Base-by-base conservation (phyloP, 2,113 vertebrate species). In the Ageneiosus marmoratus region DNA sequence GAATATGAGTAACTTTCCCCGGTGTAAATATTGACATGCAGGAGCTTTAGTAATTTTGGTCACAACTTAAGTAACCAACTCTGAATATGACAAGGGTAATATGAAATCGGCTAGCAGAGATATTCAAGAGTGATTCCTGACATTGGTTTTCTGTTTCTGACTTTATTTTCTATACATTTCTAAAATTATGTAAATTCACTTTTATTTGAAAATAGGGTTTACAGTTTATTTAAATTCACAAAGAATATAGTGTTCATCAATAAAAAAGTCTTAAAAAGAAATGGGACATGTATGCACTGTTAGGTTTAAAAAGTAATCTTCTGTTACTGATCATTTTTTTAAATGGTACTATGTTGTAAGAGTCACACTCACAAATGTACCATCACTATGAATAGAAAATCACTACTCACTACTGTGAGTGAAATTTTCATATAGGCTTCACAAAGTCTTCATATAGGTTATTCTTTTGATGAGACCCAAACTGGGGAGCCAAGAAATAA, bases 401-500 rank as follows among this genome's bases (percentile, higher is more conserved):
- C n/a, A n/a, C n/a, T n/a, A n/a, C 53, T 34, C 4, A 32, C 27
- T 76, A 24, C 20, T 24, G 20, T 34, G 73, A 37, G 7, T 7
- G 32, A 50, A 29, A 1, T 12, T 46, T 67, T n/a, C n/a, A n/a
- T n/a, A n/a, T n/a, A n/a, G n/a, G n/a, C n/a, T n/a, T n/a, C n/a
- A 16, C 27, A 15, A 50, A 79, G 62, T 69, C 6, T 27, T 80
- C 18, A 50, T 27, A 79, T 32, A 63, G 29, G 48, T 48, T 53
- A 22, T 55, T 48, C 27, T 81, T 37, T 80, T 55, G 48, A 29
- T 46, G n/a, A 74, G 8, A 62, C 41, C 67, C 3, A 48, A 27
- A 70, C n/a, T 80, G 8, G 4, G 79, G 34, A n/a, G 20, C 10
- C 50, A 5, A 55, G 27, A 69, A 80, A 53, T 80, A 65, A 69